Base-by-base conservation (phyloP, 2,888 invertebrate genomes). In the Cataglyphis cursor region DNA sequence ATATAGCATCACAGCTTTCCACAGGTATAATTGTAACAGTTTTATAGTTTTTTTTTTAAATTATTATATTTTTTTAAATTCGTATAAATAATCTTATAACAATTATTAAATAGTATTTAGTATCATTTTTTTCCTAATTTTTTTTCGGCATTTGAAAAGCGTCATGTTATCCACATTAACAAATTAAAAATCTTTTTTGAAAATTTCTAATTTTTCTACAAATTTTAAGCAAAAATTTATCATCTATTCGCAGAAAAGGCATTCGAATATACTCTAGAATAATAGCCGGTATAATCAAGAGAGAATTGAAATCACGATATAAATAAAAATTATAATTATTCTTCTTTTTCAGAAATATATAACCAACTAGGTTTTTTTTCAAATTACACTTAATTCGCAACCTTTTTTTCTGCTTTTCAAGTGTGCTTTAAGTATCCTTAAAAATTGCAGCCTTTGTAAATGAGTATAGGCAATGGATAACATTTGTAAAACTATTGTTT, bases 391-490 rank as follows among this genome's bases (percentile, higher is more conserved):
- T 57, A 96, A 94, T 81, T 96, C 92, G 24, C 93, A 90, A 9
- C 96, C 96, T 88, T 96, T 96, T 83, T 96, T 96, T 51, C 99
- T 96, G 89, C 97, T 95, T 85, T 96, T 96, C 93, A 98, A 95
- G 95, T 99, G 99, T 10, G 97, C 97, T 95, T 96, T 94, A 31
- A 97, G 96, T 85, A 99, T 98, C 93, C 96, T 96, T 41, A 96
- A 96, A 94, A 97, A 99, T 85, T 96, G 96, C 51, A 96, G 96
- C 84, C 98, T 96, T 24, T 97, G 96, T 10, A 99, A 95, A 87
- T 99, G 95, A 51, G 96, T 96, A 94, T 99, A 99, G 0, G 97
- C 97, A 12, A 97, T 96, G 21, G 96, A 95, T 41, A 99, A 95
- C 89, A 97, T 96, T 85, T 96, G 96, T 51, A 96, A 93, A 3